A percentile compares a stretch with the other conserved stretches of the same genome.
Evolutionary conservation across 1,140 invertebrate species (phyloP).

Genomic region (Lethrus apterus): DNA sequence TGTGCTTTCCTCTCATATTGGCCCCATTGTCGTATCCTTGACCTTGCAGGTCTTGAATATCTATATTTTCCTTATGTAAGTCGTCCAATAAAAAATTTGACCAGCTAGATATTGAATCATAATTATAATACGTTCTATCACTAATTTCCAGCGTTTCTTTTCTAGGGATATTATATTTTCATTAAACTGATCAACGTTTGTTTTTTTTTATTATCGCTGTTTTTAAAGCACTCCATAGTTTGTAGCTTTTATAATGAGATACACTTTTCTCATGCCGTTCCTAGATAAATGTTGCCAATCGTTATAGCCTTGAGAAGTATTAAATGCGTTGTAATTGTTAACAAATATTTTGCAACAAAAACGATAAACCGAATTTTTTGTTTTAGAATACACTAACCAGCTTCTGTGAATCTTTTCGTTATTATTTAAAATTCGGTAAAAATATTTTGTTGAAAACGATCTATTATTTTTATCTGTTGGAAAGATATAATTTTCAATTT

Average conservation of each 20-base stretch:
- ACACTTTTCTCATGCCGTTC: too few relatives aligned
- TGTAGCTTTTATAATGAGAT: too few relatives aligned
- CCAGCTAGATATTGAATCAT: neutral
- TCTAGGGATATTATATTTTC: neutral
- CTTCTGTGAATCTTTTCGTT: neutral
- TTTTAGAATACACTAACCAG: neutral
- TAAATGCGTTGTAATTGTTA: neutral
- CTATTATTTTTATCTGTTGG: neutral
- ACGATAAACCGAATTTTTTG: neutral
- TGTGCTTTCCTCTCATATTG: slow-evolving; percentile 32
- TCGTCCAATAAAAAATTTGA: slow-evolving; percentile 10
- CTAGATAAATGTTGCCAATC: neutral
- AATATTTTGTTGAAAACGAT: neutral
- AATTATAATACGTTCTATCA: slow-evolving; percentile 1
- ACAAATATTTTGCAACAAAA: slow-evolving; percentile 4
- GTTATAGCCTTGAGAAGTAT: neutral
- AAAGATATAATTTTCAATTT: neutral
- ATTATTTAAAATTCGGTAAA: slow-evolving; percentile 3
- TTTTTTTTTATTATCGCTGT: neutral
- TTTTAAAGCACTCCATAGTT: neutral
- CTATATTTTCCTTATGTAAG: slow-evolving; percentile 12
- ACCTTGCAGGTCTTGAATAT: slow-evolving; percentile 29
- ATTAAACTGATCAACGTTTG: neutral
- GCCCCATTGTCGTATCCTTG: slow-evolving; percentile 37
- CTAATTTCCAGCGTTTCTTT: neutral